phyloP scores from a whole-genome alignment of 2,888 invertebrate species.

The Ditula angustiorana region DNA sequence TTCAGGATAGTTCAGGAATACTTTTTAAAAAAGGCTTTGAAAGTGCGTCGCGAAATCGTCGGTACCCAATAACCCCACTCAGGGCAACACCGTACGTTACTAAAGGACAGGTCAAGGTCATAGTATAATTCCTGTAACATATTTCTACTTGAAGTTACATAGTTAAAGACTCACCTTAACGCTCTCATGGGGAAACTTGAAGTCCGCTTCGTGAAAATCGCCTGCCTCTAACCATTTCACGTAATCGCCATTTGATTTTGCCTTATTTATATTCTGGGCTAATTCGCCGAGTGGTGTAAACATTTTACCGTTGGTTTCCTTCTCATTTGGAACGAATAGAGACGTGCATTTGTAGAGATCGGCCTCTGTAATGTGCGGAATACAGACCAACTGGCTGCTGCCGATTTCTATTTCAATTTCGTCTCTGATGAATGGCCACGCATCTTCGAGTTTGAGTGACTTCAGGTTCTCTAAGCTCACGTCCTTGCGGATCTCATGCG shows the following conservation, averaged over 20 bases:
- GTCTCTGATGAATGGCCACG: slow-evolving; percentile 83
- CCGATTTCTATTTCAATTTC: slow-evolving; percentile 83
- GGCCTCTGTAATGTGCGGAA: slow-evolving; percentile 82
- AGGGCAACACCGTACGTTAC: slow-evolving; percentile 3
- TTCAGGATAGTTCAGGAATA: no score
- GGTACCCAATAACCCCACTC: background rate
- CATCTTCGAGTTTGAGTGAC: slow-evolving; percentile 79
- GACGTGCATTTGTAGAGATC: slow-evolving; percentile 79
- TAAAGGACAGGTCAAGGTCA: slow-evolving; percentile 56
- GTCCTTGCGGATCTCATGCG: slow-evolving; percentile 82
- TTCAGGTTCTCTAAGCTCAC: slow-evolving; percentile 76
- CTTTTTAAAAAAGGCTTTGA: background rate
- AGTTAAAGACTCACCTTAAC: slow-evolving; percentile 62
- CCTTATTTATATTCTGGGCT: slow-evolving; percentile 70
- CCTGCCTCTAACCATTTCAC: slow-evolving; percentile 72
- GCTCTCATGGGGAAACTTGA: slow-evolving; percentile 82
- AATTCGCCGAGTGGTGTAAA: slow-evolving; percentile 79
- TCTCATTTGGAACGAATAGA: slow-evolving; percentile 79
- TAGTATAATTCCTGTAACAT: slow-evolving; percentile 5
- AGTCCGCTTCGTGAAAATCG: slow-evolving; percentile 69
- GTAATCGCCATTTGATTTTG: slow-evolving; percentile 70
- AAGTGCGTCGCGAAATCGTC: background rate
- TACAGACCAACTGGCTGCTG: slow-evolving; percentile 79
- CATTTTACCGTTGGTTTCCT: slow-evolving; percentile 77
- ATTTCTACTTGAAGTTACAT: background rate